These are phyloP conservation scores for Synodontis membranacea DNA, from an alignment of 2,113 vertebrate species.

Conservation along the genomic window DNA sequence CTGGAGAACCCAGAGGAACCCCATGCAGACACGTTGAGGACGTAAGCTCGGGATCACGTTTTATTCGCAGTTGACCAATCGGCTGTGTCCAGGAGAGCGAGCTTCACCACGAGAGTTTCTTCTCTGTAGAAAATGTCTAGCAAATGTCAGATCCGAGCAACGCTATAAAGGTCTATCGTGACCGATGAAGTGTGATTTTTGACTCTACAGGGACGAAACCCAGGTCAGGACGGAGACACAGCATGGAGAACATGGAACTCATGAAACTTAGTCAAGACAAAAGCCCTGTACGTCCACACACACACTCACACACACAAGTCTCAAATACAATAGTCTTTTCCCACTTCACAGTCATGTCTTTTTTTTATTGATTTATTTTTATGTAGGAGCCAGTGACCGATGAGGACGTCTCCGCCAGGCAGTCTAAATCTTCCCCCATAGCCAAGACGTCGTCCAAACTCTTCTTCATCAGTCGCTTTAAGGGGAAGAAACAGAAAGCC, in stretches of 20 bases:
- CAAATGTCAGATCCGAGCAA: neutral
- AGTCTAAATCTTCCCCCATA: constrained; percentile 79
- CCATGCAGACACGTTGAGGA: neutral
- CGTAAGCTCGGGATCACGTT: neutral
- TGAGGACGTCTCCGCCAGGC: constrained; percentile 79
- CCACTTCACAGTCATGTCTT: neutral
- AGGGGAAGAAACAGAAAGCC: constrained; percentile 84
- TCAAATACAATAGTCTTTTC: constrained; percentile 21
- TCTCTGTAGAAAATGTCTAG: neutral
- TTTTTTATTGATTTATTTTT: too few relatives aligned
- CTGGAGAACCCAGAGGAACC: neutral
- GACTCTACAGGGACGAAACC: constrained; percentile 72
- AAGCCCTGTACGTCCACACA: constrained; percentile 49
- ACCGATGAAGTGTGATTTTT: neutral
- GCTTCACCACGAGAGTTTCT: neutral
- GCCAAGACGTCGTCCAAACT: constrained; percentile 89
- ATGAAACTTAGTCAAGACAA: constrained; percentile 81
- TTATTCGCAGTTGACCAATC: neutral
- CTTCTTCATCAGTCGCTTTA: constrained; percentile 87
- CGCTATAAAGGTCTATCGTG: neutral
- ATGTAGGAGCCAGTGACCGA: constrained; percentile 5
- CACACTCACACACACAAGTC: neutral
- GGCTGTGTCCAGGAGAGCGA: neutral
- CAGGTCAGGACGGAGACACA: constrained; percentile 72
- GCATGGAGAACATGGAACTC: constrained; percentile 86